phyloP scores from a whole-genome alignment of 2,113 vertebrate genomes.

The Datnioides undecimradiatus region DNA sequence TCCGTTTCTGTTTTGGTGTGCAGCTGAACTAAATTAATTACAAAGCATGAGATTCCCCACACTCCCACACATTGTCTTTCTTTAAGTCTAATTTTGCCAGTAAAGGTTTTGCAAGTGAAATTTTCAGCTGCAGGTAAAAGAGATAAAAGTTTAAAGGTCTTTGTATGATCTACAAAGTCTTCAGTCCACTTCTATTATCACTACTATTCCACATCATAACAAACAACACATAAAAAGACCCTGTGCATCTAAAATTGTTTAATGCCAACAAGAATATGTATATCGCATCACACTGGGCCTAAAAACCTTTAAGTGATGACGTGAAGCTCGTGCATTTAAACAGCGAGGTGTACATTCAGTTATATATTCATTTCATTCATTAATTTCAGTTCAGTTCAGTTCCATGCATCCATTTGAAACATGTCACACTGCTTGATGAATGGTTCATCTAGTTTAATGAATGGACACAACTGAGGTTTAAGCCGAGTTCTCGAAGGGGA shows the following conservation, averaged over 20 bases:
- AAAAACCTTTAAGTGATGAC: not conserved
- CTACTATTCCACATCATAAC: too few species aligned
- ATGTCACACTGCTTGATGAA: slow-evolving; percentile 29
- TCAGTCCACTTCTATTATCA: too few species aligned
- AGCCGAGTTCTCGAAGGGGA: slow-evolving; percentile 56
- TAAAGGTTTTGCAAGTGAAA: not conserved
- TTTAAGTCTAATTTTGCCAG: not conserved
- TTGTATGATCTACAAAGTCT: not conserved
- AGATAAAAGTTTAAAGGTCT: too few species aligned
- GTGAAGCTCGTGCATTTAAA: not conserved
- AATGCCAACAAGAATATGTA: not conserved
- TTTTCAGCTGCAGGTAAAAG: not conserved
- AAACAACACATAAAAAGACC: not conserved
- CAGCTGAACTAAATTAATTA: slow-evolving; percentile 17
- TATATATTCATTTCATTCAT: too few species aligned
- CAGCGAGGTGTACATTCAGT: not conserved
- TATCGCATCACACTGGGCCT: not conserved
- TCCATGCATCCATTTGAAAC: slow-evolving; percentile 14
- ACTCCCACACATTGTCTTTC: not conserved
- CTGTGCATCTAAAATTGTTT: not conserved
- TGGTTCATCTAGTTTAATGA: slow-evolving; percentile 44
- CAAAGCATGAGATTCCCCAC: not conserved
- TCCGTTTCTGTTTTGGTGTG: slow-evolving; percentile 4
- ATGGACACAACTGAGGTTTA: slow-evolving; percentile 42
- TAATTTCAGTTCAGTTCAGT: too few species aligned